These are phyloP conservation scores for Eurytoma californica DNA, from an alignment of 2,888 invertebrate species.

Conservation along the genomic window DNA sequence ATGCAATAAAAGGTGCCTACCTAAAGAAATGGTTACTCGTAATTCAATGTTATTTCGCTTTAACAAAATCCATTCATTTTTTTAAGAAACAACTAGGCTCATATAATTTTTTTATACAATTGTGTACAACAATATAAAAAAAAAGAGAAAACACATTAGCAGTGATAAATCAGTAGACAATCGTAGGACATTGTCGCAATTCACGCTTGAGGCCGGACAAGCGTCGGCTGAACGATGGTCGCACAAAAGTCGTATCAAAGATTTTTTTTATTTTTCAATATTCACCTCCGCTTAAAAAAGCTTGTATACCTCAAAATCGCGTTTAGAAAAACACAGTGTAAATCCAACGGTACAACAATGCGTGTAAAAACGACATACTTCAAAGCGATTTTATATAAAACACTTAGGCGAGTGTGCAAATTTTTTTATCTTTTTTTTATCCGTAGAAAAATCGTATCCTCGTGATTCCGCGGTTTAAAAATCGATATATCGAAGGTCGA, in stretches of 20 bases:
- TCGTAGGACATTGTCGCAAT: constrained; percentile 55
- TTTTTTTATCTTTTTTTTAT: constrained; percentile 8
- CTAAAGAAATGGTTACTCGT: constrained; percentile 68
- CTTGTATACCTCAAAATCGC: constrained; percentile 19
- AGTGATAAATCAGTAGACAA: constrained; percentile 58
- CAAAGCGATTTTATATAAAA: constrained; percentile 39
- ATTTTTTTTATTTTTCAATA: constrained; percentile 20
- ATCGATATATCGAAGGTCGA: background rate
- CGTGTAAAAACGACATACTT: constrained; percentile 39
- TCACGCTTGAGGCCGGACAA: constrained; percentile 31
- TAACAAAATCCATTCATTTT: constrained; percentile 66
- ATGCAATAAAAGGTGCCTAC: constrained; percentile 68
- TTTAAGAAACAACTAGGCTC: constrained; percentile 66
- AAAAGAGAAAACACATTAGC: constrained; percentile 60
- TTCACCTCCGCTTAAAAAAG: constrained; percentile 28
- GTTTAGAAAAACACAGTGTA: constrained; percentile 34
- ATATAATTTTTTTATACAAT: constrained; percentile 65
- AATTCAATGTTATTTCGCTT: constrained; percentile 64
- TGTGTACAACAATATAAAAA: constrained; percentile 65
- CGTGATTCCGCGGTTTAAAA: constrained; percentile 26
- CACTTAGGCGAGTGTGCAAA: constrained; percentile 17
- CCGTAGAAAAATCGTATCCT: constrained; percentile 39
- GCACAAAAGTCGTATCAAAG: constrained; percentile 57
- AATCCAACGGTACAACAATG: constrained; percentile 27
- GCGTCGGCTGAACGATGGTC: constrained; percentile 28